phyloP scores from a whole-genome alignment of 2,797 vertebrate genomes.

The Psittacula derbiana region DNA sequence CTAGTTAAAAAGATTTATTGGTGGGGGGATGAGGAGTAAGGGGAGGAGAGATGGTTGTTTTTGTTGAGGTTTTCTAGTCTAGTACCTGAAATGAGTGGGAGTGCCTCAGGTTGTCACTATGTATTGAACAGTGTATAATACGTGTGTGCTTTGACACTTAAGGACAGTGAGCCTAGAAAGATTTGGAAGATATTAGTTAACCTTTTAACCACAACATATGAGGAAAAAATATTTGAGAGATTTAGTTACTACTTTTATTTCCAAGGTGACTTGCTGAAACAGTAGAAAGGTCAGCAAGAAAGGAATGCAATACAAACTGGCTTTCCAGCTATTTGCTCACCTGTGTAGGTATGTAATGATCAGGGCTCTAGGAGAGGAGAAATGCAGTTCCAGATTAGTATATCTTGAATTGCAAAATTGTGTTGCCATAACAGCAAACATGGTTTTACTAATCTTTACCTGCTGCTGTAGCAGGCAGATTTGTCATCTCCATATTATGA shows the following conservation, averaged over 20 bases:
- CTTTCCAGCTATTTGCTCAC: neutral
- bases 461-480: neutral
- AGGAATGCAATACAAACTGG: neutral
- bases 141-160: neutral
- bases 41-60: neutral
- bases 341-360: neutral
- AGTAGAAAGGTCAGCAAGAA: neutral
- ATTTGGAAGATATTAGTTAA: neutral
- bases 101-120: neutral
- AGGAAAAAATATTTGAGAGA: neutral
- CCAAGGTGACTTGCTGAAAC: neutral
- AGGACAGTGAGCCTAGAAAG: neutral
- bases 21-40: neutral
- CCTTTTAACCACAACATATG: neutral
- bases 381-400: neutral
- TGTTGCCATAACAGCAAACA: neutral
- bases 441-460: neutral
- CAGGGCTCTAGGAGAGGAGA: neutral
- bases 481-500: neutral
- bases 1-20: neutral
- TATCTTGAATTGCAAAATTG: neutral
- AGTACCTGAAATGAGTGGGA: neutral
- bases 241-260: neutral
- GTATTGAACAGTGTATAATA: neutral
- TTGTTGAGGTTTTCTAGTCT: neutral